phyloP scores from a whole-genome alignment of 2,113 vertebrate genomes.

The Hippocampus abdominalis region DNA sequence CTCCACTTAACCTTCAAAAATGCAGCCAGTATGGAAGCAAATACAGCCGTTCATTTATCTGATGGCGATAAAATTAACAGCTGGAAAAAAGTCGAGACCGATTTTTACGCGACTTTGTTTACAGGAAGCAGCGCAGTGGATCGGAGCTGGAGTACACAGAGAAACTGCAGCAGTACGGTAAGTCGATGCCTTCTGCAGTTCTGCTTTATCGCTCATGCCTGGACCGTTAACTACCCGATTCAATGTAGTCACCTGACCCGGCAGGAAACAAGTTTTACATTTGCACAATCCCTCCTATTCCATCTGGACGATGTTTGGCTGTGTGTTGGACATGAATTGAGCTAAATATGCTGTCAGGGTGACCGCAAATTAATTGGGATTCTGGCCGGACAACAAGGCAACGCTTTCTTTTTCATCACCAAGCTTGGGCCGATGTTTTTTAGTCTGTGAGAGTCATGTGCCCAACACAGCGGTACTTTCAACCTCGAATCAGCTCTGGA shows the following conservation, averaged over 20 bases:
- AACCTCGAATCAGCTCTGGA: background rate
- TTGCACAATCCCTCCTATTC: conserved; percentile 1
- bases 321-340: background rate
- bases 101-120: conserved; percentile 58
- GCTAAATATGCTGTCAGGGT: background rate
- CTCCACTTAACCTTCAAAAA: conserved; percentile 24
- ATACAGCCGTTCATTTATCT: conserved; percentile 10
- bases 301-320: background rate
- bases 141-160: conserved; percentile 94
- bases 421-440: background rate
- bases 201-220: conserved; percentile 38
- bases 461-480: background rate
- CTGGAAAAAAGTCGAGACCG: conserved; percentile 28
- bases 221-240: conserved; percentile 51
- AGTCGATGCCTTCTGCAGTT: conserved; percentile 61
- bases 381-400: background rate
- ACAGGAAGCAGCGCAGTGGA: conserved; percentile 88
- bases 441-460: background rate
- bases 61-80: conserved; percentile 14
- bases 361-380: background rate
- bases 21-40: background rate
- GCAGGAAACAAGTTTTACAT: conserved; percentile 36
- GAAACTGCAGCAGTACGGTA: conserved; percentile 97
- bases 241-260: conserved; percentile 50
- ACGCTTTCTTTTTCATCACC: background rate